Conservation (phyloP, 2,797 vertebrate genomes). For the Tinamus major region DNA sequence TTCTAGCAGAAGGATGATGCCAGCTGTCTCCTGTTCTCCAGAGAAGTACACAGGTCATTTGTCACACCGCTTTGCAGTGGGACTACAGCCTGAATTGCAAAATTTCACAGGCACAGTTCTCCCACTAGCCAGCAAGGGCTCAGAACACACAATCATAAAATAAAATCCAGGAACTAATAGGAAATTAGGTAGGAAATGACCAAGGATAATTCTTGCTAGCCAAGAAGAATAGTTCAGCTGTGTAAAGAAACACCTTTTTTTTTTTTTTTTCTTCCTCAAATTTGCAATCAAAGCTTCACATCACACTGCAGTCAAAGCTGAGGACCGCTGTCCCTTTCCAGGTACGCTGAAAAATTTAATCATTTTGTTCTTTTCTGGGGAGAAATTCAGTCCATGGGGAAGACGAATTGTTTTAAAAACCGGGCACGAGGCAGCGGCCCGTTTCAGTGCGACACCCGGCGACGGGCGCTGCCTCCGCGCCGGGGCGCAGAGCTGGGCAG, state of each 20-base stretch:
- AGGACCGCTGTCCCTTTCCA: neutral
- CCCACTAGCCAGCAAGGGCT: neutral
- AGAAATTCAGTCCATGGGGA: neutral
- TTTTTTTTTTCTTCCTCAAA: no score
- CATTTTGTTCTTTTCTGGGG: neutral
- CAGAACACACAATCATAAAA: neutral
- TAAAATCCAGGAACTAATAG: neutral
- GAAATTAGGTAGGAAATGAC: neutral
- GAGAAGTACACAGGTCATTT: neutral
- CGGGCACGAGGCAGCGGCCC: accelerated
- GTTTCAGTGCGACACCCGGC: accelerated
- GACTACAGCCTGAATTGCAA: neutral
- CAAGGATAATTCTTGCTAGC: neutral
- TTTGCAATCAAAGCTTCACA: neutral
- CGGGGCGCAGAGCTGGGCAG: accelerated
- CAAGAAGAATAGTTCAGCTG: neutral
- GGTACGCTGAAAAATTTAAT: accelerated
- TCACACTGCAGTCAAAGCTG: neutral
- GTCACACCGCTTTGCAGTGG: neutral
- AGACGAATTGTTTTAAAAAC: neutral
- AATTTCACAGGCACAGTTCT: neutral
- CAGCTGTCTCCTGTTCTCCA: neutral
- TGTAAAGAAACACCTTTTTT: neutral
- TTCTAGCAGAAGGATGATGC: neutral
- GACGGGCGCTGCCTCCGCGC: no score